Evolutionary conservation across 2,888 invertebrate genomes (phyloP).

Genomic region (Andrena praecox): DNA sequence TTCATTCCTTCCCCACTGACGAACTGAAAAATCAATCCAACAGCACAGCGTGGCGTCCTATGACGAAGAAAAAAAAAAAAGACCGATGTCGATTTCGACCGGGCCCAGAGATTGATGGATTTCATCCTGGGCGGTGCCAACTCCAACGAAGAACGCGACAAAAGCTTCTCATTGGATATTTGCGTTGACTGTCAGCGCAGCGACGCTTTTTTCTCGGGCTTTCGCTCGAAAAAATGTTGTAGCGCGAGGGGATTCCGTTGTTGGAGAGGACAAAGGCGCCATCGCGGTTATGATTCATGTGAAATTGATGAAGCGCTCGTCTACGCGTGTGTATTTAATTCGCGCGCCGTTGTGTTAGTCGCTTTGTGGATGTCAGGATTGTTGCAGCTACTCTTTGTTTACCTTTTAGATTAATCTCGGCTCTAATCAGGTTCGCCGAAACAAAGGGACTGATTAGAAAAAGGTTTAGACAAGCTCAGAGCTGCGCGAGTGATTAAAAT

Average conservation of each 20-base stretch:
- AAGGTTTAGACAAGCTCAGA: neutral
- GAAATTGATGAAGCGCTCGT: slow-evolving; percentile 42
- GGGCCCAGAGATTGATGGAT: slow-evolving; percentile 59
- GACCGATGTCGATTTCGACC: slow-evolving; percentile 41
- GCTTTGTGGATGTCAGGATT: neutral
- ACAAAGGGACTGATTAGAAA: neutral
- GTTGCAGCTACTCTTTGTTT: neutral
- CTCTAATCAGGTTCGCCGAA: neutral
- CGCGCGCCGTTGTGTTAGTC: neutral
- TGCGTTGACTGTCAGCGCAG: slow-evolving; percentile 37
- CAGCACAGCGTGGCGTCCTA: slow-evolving; percentile 23
- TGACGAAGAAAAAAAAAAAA: slow-evolving; percentile 38
- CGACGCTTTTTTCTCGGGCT: slow-evolving; percentile 21
- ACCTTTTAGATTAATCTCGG: neutral
- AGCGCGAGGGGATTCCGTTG: slow-evolving; percentile 29
- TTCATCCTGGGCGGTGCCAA: slow-evolving; percentile 31
- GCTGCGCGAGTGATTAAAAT: no score
- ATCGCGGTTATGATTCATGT: slow-evolving; percentile 35
- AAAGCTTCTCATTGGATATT: slow-evolving; percentile 55
- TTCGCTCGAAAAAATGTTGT: slow-evolving; percentile 14
- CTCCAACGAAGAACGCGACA: slow-evolving; percentile 36
- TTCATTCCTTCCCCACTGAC: neutral
- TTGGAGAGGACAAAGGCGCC: slow-evolving; percentile 27
- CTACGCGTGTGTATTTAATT: slow-evolving; percentile 17
- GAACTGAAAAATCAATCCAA: slow-evolving; percentile 55